Conservation (phyloP, 2,113 vertebrate species). For the Oryctolagus cuniculus region mOryCun1.1 NC_091442.1:44788501-44789000, state of each 20-base stretch:
- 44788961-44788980: background rate
- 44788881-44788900: constrained; percentile 13
- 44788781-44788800: background rate
- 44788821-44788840: background rate
- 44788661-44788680: background rate
- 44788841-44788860: background rate
- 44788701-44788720: background rate
- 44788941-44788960: background rate
- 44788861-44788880: background rate
- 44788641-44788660: constrained; percentile 22
- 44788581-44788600: background rate
- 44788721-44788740: background rate
- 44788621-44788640: background rate
- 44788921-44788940: background rate
- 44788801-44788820: background rate
- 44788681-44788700: constrained; percentile 17
- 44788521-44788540: background rate
- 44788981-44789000: background rate
- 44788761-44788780: background rate
- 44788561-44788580: background rate
- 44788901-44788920: constrained; percentile 14
- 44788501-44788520: background rate
- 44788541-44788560: background rate
- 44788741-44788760: background rate
- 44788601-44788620: background rate